Base-by-base conservation (phyloP, 2,113 vertebrate genomes). In the Actinemys pallida region DNA sequence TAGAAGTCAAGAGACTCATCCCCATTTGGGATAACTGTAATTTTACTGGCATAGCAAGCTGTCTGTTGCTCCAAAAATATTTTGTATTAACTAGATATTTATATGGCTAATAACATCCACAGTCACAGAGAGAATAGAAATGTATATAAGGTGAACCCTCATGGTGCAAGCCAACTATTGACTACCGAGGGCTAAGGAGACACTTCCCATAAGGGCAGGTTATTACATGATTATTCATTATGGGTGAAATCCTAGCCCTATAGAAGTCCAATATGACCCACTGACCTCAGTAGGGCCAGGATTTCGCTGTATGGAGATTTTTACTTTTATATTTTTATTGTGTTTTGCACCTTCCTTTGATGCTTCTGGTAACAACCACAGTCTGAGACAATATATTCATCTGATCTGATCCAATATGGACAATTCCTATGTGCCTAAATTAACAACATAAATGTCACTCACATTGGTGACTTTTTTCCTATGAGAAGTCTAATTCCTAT, bases 401-500 rank as follows among this genome's bases (percentile, higher is more conserved):
- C 42, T 47, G 56, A 27, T 50, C 4, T 2, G 1, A 24, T 65
- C 0, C 1, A n/a, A 72, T 80, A 0, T 20, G 17, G 24, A 72
- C 54, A 92, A 2, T 59, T 78, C 42, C 47, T 78, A 1, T 83
- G 27, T 72, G 39, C 45, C 49, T 81, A 89, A 69, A 47, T 59
- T 59, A 87, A 50, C 9, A 87, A 86, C 81, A 56, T 39, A 79
- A 62, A 54, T 22, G 14, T 8, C 35, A 50, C 8, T 87, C 25
- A 54, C 78, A 39, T 12, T 16, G 31, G 2, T 82, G 59, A 83
- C 2, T 78, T 79, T 93, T 90, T 72, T 84, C 25, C 31, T 50
- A 54, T 90, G 39, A 31, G n/a, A 90, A 6, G 80, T 90, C 42
- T 87, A 5, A 14, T 87, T 57, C 81, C 35, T 90, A 1, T 83